Percentiles rank a stretch among this genome's conserved stretches.
These are phyloP conservation scores for Procambarus clarkii DNA, from an alignment of 1,140 invertebrate genomes.

Conservation along the genomic window DNA sequence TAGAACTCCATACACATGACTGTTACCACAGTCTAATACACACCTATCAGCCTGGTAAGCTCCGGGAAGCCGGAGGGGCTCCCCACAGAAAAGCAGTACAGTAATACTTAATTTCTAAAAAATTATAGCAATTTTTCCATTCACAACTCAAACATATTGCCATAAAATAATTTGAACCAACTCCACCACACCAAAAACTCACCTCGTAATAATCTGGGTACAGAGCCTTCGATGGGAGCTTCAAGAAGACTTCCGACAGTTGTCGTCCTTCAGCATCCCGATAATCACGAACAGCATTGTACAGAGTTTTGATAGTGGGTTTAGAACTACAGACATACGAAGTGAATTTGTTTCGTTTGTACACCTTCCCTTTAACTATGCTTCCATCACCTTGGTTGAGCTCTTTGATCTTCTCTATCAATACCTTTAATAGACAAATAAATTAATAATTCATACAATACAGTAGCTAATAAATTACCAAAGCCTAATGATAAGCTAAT, in stretches of 20 bases:
- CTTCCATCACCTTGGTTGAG: constrained; percentile 48
- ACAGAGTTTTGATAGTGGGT: constrained; percentile 26
- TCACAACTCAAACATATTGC: too few species aligned
- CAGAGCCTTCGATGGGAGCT: constrained; percentile 55
- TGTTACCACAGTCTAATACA: too few species aligned
- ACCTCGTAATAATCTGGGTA: constrained; percentile 67
- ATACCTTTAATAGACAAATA: constrained; percentile 19
- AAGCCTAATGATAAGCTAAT: too few species aligned
- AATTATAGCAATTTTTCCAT: too few species aligned
- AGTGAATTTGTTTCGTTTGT: constrained; percentile 25
- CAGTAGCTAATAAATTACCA: background rate
- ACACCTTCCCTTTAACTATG: constrained; percentile 24
- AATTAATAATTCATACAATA: background rate
- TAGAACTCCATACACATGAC: too few species aligned
- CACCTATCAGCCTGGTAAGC: too few species aligned
- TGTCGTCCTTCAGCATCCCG: constrained; percentile 49
- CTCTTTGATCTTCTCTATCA: constrained; percentile 58
- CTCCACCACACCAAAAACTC: background rate
- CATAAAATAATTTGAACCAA: too few species aligned
- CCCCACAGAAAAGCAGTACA: too few species aligned
- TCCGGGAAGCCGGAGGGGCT: too few species aligned
- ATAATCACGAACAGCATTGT: constrained; percentile 43
- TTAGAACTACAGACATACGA: constrained; percentile 22
- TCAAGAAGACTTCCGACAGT: constrained; percentile 57
- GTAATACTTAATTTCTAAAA: too few species aligned